A percentile compares a stretch with the other conserved stretches of the same genome.
phyloP scores from a whole-genome alignment of 2,888 invertebrate genomes.

The Diaphora mendica region DNA sequence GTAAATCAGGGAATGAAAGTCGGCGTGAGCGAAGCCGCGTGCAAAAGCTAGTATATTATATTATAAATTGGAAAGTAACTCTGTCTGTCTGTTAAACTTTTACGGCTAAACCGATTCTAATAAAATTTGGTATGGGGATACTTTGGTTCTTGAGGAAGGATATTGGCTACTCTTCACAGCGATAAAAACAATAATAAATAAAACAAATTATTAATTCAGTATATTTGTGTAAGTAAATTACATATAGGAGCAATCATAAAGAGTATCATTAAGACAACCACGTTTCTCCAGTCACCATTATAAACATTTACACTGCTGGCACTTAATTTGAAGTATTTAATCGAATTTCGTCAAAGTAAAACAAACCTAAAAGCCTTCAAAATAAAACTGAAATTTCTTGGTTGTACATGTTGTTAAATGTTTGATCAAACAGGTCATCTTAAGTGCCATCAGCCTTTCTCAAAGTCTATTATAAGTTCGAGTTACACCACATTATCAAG shows the following conservation, averaged over 20 bases:
- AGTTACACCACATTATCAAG: background rate
- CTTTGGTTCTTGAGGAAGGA: too few relatives aligned
- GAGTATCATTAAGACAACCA: background rate
- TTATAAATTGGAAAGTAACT: too few relatives aligned
- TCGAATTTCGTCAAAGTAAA: background rate
- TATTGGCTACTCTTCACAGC: too few relatives aligned
- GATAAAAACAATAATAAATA: background rate
- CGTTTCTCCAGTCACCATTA: background rate
- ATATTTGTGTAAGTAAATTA: slow-evolving; percentile 3
- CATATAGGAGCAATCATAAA: slow-evolving; percentile 4
- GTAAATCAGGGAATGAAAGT: too few relatives aligned
- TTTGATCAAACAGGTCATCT: background rate
- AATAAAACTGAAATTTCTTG: background rate
- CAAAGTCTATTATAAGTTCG: background rate
- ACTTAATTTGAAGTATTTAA: background rate
- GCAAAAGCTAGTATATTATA: too few relatives aligned
- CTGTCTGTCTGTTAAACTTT: too few relatives aligned
- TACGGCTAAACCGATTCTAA: too few relatives aligned
- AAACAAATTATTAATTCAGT: background rate
- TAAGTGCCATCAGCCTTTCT: background rate
- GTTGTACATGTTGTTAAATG: background rate
- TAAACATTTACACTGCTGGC: background rate
- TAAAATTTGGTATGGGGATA: too few relatives aligned
- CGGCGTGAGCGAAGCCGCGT: too few relatives aligned
- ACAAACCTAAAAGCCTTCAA: background rate